Percentiles rank a stretch among this genome's conserved stretches.
Conservation (phyloP, 2,113 vertebrate genomes). For the Scomber colias region DNA sequence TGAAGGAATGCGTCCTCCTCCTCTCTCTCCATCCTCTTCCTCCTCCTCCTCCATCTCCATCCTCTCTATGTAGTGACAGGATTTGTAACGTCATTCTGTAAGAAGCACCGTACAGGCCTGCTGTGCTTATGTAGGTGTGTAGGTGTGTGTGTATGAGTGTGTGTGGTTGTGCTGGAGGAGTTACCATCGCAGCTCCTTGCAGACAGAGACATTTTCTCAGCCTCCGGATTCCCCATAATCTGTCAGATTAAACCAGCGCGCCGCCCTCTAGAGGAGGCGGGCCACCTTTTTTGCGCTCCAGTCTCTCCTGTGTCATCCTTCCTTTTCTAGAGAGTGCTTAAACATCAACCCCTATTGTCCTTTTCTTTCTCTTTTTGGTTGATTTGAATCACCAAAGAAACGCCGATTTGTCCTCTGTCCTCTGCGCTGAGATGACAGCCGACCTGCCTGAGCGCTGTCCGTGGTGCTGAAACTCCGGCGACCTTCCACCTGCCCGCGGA, state of each 20-base stretch:
- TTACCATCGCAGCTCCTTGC: conserved; percentile 26
- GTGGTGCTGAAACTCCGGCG: conserved; percentile 26
- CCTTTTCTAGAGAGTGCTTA: not conserved
- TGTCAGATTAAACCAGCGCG: conserved; percentile 22
- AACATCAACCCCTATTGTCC: not conserved
- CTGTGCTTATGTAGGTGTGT: not conserved
- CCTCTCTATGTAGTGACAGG: conserved; percentile 44
- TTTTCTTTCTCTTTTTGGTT: not conserved
- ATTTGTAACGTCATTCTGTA: conserved; percentile 27
- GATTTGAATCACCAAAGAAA: not conserved
- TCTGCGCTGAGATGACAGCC: not conserved
- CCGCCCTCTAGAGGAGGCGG: not conserved
- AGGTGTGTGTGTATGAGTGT: not conserved
- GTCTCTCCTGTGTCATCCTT: not conserved
- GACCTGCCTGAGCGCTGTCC: conserved; percentile 4
- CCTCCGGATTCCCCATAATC: conserved; percentile 16
- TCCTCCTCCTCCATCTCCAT: conserved; percentile 32
- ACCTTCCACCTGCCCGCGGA: conserved; percentile 40
- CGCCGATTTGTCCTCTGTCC: not conserved
- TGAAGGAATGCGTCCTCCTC: conserved; percentile 1
- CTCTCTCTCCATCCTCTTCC: conserved; percentile 21
- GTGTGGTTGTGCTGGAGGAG: conserved; percentile 16
- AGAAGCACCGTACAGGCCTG: not conserved
- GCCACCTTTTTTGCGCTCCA: conserved; percentile 25
- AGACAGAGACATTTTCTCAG: conserved; percentile 50